These are phyloP conservation scores for Dolomedes plantarius DNA, from an alignment of 2,888 invertebrate species.

Conservation along the genomic window DNA sequence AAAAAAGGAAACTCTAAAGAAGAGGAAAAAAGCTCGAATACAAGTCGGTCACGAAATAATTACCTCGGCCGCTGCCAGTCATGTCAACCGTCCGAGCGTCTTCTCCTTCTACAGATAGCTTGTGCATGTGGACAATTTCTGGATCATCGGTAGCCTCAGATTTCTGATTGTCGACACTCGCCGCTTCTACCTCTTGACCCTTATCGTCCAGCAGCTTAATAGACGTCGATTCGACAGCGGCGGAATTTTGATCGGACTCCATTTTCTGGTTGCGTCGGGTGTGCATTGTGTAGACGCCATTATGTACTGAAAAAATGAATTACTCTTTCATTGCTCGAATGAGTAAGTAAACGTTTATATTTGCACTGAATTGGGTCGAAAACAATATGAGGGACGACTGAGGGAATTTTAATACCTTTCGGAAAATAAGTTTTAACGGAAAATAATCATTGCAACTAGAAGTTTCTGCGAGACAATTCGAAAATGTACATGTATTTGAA, in stretches of 20 bases:
- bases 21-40: background rate
- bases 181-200: slow-evolving; percentile 18
- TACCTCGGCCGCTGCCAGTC: slow-evolving; percentile 13
- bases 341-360: too few species aligned
- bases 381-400: too few species aligned
- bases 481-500: too few species aligned
- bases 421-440: too few species aligned
- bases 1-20: background rate
- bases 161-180: background rate
- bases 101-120: slow-evolving; percentile 41
- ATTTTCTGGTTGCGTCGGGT: slow-evolving; percentile 24
- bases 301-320: slow-evolving; percentile 5
- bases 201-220: slow-evolving; percentile 48
- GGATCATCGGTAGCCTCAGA: slow-evolving; percentile 24
- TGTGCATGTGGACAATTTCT: slow-evolving; percentile 55
- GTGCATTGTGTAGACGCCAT: slow-evolving; percentile 63
- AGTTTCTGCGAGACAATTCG: too few species aligned
- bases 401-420: too few species aligned
- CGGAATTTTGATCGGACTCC: background rate
- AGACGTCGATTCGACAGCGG: slow-evolving; percentile 26
- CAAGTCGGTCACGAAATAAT: slow-evolving; percentile 15
- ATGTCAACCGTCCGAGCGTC: slow-evolving; percentile 25
- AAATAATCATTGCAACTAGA: too few species aligned
- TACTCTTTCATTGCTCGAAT: too few species aligned
- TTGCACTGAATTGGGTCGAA: too few species aligned